A percentile compares a stretch with the other conserved stretches of the same genome.
These are phyloP conservation scores for Myopa tessellatipennis DNA, from an alignment of 2,888 invertebrate species.

Conservation along the genomic window DNA sequence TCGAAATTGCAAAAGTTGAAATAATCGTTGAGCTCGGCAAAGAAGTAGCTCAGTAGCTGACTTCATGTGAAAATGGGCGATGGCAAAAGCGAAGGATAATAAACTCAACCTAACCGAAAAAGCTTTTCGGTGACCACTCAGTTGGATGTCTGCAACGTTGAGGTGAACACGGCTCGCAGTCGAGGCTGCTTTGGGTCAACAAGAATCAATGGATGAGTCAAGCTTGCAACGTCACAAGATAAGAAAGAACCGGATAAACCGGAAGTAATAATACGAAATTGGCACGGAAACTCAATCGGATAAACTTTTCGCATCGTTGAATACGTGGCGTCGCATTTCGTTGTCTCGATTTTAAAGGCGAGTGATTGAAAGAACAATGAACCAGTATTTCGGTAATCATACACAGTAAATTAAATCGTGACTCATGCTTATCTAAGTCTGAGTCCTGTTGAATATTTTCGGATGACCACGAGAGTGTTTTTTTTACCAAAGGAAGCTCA, in stretches of 20 bases:
- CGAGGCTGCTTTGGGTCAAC: not conserved
- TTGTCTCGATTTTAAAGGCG: no score
- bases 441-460: no score
- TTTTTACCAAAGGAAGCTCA: no score
- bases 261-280: constrained; percentile 22
- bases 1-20: constrained; percentile 6
- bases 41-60: not conserved
- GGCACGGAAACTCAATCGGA: constrained; percentile 7
- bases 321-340: not conserved
- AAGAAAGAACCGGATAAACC: not conserved
- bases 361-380: no score
- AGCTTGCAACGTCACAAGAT: not conserved
- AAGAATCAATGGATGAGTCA: not conserved
- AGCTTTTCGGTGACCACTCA: constrained; percentile 30
- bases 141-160: constrained; percentile 28
- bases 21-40: not conserved
- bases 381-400: no score
- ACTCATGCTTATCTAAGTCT: no score
- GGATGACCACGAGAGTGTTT: no score
- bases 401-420: no score
- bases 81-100: constrained; percentile 26
- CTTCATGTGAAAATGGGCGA: constrained; percentile 8
- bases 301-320: constrained; percentile 9
- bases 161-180: constrained; percentile 4
- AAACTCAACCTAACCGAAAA: not conserved